phyloP scores from a whole-genome alignment of 2,113 vertebrate genomes.

The Todiramphus chloris region DNA sequence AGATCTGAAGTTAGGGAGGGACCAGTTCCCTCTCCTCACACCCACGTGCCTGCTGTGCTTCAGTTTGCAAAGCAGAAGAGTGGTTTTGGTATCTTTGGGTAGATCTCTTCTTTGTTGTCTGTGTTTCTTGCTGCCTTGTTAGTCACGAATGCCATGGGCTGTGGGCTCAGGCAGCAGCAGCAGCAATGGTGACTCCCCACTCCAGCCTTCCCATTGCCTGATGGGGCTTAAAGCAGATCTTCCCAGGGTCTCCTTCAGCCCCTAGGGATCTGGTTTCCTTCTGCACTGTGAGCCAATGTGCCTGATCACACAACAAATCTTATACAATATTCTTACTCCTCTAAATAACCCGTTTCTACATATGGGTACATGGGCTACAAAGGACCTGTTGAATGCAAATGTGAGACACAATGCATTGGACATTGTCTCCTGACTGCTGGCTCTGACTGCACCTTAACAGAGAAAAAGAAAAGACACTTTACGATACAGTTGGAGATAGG shows the following conservation, averaged over 20 bases:
- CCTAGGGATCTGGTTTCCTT: background rate
- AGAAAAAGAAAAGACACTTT: background rate
- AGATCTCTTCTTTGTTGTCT: background rate
- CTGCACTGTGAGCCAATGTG: rapidly evolving
- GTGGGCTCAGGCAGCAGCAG: background rate
- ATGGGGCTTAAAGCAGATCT: background rate
- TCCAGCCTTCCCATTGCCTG: background rate
- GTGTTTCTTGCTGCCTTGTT: background rate
- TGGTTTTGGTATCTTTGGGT: background rate
- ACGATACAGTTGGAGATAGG: background rate
- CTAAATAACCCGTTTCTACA: background rate
- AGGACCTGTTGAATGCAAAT: background rate
- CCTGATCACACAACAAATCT: background rate
- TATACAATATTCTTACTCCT: background rate
- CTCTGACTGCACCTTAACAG: background rate
- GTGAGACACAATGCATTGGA: background rate
- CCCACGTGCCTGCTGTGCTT: background rate
- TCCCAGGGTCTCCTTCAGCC: background rate
- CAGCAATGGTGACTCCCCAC: rapidly evolving
- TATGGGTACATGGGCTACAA: background rate
- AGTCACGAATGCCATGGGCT: rapidly evolving
- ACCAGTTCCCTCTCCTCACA: background rate
- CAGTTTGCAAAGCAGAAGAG: background rate
- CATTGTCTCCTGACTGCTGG: background rate
- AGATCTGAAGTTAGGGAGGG: background rate